Evolutionary conservation across 1,140 invertebrate species (phyloP), one percentile per base, ranked within the genome.

Genomic region (Sinonovacula constricta): DNA sequence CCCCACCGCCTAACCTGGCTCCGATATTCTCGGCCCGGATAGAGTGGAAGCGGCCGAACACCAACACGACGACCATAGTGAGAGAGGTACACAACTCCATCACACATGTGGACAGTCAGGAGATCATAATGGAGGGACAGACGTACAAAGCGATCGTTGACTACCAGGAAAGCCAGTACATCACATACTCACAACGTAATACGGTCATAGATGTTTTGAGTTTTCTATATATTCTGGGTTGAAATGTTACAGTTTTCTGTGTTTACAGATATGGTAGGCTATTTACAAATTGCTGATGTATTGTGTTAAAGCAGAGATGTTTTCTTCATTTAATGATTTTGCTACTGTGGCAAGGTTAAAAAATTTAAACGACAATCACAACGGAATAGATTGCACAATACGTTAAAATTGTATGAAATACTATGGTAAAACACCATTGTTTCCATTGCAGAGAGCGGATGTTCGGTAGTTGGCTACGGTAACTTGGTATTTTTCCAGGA

Each of bases 21-120:
- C 24, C 53, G 39, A 49, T 39, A 24, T 74, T 59, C 30, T 34
- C 57, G 7, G 65, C 71, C 2, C 28, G 45, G 15, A 28, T 74
- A 28, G 59, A 74, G 30, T 74, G 71, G 71, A 74, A 62, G 65
- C 65, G 71, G 71, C 15, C 65, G 12, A 34, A 74, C 14, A 74
- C 59, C 63, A 49, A 49, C 15, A 63, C 71, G 0, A 65, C 71
- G 18, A 45, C 56, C 12, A 60, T 65, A 24, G 34, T 74, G 1
- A 22, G 28, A 3, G 71, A 74, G 26, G 39, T 51, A 5, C 65
- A 63, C n/a, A 65, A 65, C 22, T 59, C 45, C 22, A 65, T 74
- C 3, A 65, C 30, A 33, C 12, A 54, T 3, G 53, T 24, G 15
- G 60, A 60, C 1, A 33, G 36, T 7, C 45, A 63, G 30, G 59